Conservation (phyloP, 2,113 vertebrate species). For the Tenebrosternarchus preto region DNA sequence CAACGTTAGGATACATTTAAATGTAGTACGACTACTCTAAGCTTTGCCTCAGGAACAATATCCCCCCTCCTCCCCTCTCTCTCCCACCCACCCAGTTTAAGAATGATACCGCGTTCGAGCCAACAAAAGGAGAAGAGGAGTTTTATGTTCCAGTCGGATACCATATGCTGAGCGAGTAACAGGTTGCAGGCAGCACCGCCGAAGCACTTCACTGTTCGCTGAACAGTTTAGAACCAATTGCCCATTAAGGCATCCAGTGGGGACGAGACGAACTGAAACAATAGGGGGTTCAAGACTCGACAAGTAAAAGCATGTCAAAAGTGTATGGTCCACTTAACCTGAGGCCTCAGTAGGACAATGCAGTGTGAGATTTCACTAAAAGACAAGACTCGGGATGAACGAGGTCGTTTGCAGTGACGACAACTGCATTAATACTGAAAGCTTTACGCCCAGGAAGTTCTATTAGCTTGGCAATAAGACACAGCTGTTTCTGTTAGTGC, state of each 20-base stretch:
- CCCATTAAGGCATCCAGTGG: neutral
- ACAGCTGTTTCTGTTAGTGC: neutral
- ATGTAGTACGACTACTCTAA: constrained; percentile 14
- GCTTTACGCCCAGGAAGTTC: constrained; percentile 19
- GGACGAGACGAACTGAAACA: constrained; percentile 21
- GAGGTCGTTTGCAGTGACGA: neutral
- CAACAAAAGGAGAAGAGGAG: neutral
- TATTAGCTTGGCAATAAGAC: neutral
- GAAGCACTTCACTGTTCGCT: neutral
- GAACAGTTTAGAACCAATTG: constrained; percentile 19
- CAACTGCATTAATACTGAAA: constrained; percentile 6
- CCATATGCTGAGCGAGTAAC: constrained; percentile 38
- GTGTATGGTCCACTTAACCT: constrained; percentile 9
- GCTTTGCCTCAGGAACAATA: neutral
- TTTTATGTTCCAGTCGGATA: neutral
- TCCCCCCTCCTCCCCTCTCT: neutral
- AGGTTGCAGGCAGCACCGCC: constrained; percentile 33
- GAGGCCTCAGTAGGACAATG: neutral
- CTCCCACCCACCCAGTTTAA: constrained; percentile 4
- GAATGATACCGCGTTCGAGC: neutral
- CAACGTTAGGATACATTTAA: neutral
- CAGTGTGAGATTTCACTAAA: constrained; percentile 21
- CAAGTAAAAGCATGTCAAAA: constrained; percentile 31
- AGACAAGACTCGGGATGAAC: constrained; percentile 11
- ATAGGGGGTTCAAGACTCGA: constrained; percentile 13